These are phyloP conservation scores for Phortica okadai DNA, from an alignment of 2,888 invertebrate species.

Conservation along the genomic window DNA sequence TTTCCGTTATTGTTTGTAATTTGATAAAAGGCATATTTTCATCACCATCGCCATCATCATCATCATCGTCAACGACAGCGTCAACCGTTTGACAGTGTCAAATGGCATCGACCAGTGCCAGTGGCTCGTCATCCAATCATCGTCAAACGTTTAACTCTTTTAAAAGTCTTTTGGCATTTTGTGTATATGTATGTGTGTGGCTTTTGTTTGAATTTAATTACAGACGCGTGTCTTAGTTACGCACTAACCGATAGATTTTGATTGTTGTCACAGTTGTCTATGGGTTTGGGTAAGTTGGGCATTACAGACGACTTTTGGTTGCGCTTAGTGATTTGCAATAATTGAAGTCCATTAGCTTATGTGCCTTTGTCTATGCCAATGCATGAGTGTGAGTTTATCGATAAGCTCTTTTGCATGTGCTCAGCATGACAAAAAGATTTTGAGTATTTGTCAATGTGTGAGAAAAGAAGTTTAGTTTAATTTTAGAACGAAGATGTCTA, in stretches of 20 bases:
- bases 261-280: neutral
- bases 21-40: slow-evolving; percentile 29
- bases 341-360: slow-evolving; percentile 1
- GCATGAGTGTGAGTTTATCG: neutral
- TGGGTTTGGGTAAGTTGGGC: neutral
- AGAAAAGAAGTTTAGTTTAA: too few species aligned
- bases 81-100: neutral
- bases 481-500: too few species aligned
- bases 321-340: slow-evolving; percentile 6
- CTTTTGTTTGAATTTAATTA: slow-evolving; percentile 25
- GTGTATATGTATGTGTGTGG: slow-evolving; percentile 1
- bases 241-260: neutral
- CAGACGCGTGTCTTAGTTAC: slow-evolving; percentile 13
- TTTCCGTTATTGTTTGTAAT: slow-evolving; percentile 33
- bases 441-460: too few species aligned
- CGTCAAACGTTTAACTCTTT: slow-evolving; percentile 32
- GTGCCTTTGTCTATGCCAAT: neutral
- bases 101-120: neutral
- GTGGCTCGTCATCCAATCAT: slow-evolving; percentile 23
- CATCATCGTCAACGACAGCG: neutral
- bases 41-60: neutral
- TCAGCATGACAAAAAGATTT: neutral
- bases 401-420: neutral
- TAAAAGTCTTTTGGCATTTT: slow-evolving; percentile 12
- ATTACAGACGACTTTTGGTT: neutral